Conservation (phyloP, 1,140 invertebrate genomes). For the Eupristina koningsbergeri region DNA sequence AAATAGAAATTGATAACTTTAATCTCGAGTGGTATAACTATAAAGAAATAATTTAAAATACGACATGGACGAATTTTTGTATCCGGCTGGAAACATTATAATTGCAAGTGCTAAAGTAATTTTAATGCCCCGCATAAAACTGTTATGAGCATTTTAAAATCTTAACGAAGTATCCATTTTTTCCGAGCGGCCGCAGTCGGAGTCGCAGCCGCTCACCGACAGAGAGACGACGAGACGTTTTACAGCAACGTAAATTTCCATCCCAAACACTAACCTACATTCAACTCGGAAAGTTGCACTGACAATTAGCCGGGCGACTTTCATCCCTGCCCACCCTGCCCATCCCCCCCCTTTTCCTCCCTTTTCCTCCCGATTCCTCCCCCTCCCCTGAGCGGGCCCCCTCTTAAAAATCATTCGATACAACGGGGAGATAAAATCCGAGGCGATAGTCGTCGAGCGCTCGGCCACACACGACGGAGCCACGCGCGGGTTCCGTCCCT, state of each 20-base stretch:
- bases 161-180: conserved; percentile 48
- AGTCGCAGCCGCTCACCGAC: neutral
- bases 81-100: conserved; percentile 39
- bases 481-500: neutral
- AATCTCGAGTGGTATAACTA: conserved; percentile 16
- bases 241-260: conserved; percentile 47
- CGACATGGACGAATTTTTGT: neutral
- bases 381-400: neutral
- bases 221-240: conserved; percentile 21
- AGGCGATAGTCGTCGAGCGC: neutral
- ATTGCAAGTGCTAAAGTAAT: conserved; percentile 40
- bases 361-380: neutral
- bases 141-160: conserved; percentile 47
- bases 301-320: conserved; percentile 40
- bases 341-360: neutral
- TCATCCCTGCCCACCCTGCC: neutral
- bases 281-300: conserved; percentile 35
- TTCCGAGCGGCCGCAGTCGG: neutral
- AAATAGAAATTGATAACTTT: conserved; percentile 31
- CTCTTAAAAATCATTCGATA: conserved; percentile 38
- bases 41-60: conserved; percentile 36
- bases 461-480: conserved; percentile 40
- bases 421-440: conserved; percentile 31
- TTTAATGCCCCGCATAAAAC: conserved; percentile 45
- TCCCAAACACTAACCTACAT: conserved; percentile 46